Conservation (phyloP, 2,888 invertebrate species). For the Eupeodes latifasciatus region DNA sequence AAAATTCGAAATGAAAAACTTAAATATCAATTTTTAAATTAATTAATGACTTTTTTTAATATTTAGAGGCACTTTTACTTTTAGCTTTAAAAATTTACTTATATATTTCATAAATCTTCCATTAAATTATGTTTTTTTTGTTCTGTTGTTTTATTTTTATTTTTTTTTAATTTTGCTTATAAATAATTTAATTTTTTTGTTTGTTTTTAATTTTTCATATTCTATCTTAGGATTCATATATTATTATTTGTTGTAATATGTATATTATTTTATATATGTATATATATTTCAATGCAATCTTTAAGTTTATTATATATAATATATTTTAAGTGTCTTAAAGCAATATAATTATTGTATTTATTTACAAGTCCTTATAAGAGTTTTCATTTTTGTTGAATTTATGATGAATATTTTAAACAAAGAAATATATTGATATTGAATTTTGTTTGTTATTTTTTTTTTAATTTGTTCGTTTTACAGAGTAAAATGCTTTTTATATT, state of each 20-base stretch:
- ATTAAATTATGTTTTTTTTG: constrained; percentile 50
- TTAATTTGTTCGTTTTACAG: background rate
- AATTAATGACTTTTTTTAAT: constrained; percentile 66
- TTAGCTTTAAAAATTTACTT: constrained; percentile 71
- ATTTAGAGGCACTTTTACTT: constrained; percentile 74
- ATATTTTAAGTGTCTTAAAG: constrained; percentile 59
- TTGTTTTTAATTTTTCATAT: constrained; percentile 28
- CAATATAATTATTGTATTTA: constrained; percentile 60
- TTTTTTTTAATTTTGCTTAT: constrained; percentile 52
- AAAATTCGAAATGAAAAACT: constrained; percentile 3
- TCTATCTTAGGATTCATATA: constrained; percentile 68
- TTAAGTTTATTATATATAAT: constrained; percentile 36
- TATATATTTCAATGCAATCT: constrained; percentile 44
- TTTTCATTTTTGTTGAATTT: constrained; percentile 26
- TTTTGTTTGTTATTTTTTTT: background rate
- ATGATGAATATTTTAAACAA: constrained; percentile 30
- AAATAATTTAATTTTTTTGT: constrained; percentile 46
- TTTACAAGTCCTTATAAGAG: constrained; percentile 62
- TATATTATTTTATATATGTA: constrained; percentile 32
- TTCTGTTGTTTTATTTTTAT: constrained; percentile 38
- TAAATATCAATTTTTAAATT: constrained; percentile 27
- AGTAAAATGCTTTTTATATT: constrained; percentile 20
- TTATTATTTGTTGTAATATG: constrained; percentile 40
- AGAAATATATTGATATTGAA: constrained; percentile 16
- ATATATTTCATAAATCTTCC: constrained; percentile 61